Evolutionary conservation across 92 coral and sea anemone species (phyloP).

Genomic region (Pocillopora meandrina): DNA sequence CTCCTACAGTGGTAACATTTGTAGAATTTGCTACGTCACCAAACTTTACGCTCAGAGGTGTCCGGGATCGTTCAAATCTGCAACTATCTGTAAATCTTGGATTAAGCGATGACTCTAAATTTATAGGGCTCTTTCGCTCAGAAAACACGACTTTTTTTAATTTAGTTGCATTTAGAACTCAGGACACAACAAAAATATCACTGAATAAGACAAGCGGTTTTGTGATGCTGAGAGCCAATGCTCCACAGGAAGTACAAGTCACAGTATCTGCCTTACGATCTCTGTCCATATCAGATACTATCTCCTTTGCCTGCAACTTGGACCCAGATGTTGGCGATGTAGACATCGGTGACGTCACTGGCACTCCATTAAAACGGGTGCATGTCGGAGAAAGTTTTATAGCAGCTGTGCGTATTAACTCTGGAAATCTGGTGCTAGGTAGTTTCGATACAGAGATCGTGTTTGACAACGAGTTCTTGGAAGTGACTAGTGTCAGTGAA

Average conservation of each 20-base stretch:
- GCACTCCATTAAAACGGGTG: constrained; percentile 39
- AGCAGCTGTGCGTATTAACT: constrained; percentile 52
- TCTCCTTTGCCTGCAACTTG: constrained; percentile 56
- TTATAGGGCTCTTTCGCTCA: constrained; percentile 27
- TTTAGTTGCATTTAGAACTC: constrained; percentile 38
- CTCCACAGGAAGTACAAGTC: constrained; percentile 40
- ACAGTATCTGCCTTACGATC: constrained; percentile 31
- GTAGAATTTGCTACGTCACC: constrained; percentile 25
- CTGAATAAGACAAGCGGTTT: constrained; percentile 47
- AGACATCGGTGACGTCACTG: constrained; percentile 56
- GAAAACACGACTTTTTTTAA: constrained; percentile 32
- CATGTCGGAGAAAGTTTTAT: constrained; percentile 30
- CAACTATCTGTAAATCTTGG: constrained; percentile 32
- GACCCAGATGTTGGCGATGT: constrained; percentile 63
- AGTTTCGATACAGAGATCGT: constrained; percentile 42
- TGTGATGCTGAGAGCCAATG: constrained; percentile 36
- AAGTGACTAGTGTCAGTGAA: constrained; percentile 32
- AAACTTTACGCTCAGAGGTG: constrained; percentile 40
- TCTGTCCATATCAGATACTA: constrained; percentile 17
- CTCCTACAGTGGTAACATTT: constrained; percentile 23
- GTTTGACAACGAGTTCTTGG: constrained; percentile 13
- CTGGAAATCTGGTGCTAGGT: constrained; percentile 44
- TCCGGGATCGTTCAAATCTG: constrained; percentile 29
- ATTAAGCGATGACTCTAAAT: constrained; percentile 42
- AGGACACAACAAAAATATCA: constrained; percentile 30